These are phyloP conservation scores for Mylabris phalerata DNA, from an alignment of 1,140 invertebrate species.

Conservation along the genomic window DNA sequence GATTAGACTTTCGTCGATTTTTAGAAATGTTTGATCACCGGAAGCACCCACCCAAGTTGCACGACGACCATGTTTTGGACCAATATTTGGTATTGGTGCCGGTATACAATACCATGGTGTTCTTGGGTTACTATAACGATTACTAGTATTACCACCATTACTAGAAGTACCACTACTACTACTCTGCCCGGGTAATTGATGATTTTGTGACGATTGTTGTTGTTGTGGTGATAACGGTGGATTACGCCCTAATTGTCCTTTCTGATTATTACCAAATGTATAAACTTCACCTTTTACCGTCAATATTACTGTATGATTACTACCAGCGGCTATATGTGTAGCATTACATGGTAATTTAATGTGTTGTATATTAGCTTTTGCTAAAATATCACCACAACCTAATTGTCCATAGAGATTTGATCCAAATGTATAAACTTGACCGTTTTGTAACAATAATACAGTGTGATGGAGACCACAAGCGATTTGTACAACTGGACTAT, in stretches of 20 bases:
- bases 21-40: constrained; percentile 91
- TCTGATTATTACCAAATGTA: constrained; percentile 86
- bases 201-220: constrained; percentile 57
- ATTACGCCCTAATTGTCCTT: constrained; percentile 42
- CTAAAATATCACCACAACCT: constrained; percentile 76
- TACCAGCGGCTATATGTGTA: constrained; percentile 82
- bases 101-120: constrained; percentile 76
- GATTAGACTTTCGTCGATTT: constrained; percentile 87
- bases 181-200: constrained; percentile 68
- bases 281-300: constrained; percentile 85
- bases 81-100: constrained; percentile 70
- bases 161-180: constrained; percentile 40
- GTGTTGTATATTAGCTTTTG: constrained; percentile 66
- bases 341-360: constrained; percentile 64
- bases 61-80: constrained; percentile 67
- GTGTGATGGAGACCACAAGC: constrained; percentile 89
- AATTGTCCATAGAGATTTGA: constrained; percentile 93
- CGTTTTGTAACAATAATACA: constrained; percentile 49
- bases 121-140: constrained; percentile 34
- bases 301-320: constrained; percentile 90
- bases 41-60: constrained; percentile 92
- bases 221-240: constrained; percentile 24
- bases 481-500: constrained; percentile 70
- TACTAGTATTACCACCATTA: constrained; percentile 28
- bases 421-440: constrained; percentile 76